Evolutionary conservation across 2,888 invertebrate species (phyloP).

Genomic region (Reticulitermes lucifugus): DNA sequence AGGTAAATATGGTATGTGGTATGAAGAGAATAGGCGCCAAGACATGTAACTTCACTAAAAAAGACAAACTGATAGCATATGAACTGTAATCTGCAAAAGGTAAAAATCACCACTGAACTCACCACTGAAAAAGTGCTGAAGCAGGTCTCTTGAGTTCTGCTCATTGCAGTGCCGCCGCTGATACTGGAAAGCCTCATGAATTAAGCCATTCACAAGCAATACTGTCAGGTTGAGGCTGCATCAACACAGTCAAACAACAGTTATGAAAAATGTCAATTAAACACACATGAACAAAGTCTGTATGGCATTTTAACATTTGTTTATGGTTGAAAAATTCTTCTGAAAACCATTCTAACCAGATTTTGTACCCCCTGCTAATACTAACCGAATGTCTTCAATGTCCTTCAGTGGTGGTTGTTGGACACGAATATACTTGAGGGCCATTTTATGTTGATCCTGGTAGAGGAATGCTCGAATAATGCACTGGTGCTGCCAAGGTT

Average conservation of each 20-base stretch:
- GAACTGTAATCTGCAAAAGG: no score
- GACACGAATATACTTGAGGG: conserved; percentile 76
- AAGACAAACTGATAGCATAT: no score
- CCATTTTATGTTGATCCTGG: conserved; percentile 77
- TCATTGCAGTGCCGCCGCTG: conserved; percentile 69
- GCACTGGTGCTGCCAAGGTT: conserved; percentile 79
- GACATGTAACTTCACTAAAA: no score
- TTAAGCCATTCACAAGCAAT: conserved; percentile 72
- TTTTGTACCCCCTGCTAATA: background rate
- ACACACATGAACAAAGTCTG: background rate
- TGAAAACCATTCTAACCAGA: no score
- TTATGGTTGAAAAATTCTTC: no score
- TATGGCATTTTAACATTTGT: no score
- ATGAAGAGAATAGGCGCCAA: no score
- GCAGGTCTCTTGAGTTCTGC: conserved; percentile 64
- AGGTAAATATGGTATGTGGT: no score
- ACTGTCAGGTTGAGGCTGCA: conserved; percentile 68
- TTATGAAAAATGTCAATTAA: background rate
- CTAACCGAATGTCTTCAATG: conserved; percentile 64
- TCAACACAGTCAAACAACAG: conserved; percentile 35
- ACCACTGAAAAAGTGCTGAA: conserved; percentile 75
- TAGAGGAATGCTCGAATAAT: conserved; percentile 75
- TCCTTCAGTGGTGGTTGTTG: conserved; percentile 69
- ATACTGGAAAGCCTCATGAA: conserved; percentile 75
- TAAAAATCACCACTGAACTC: conserved; percentile 53